A percentile compares a stretch with the other conserved stretches of the same genome.
phyloP scores from a whole-genome alignment of 2,797 vertebrate genomes.

The Apodemus agrarius region DNA sequence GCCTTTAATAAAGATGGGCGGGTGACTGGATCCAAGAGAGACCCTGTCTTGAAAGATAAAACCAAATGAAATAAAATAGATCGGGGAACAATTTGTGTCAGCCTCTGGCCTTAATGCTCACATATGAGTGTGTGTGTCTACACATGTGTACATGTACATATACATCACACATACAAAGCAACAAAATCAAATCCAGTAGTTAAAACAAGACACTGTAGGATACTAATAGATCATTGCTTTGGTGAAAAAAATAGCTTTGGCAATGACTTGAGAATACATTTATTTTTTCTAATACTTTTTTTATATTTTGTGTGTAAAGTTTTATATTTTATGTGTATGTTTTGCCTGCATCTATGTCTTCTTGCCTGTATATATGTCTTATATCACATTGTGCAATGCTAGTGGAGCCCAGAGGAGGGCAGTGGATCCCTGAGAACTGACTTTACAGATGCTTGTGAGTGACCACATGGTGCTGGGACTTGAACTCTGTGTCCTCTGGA shows the following conservation, averaged over 20 bases:
- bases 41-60: not conserved
- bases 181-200: not conserved
- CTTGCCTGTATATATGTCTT: not conserved
- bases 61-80: not conserved
- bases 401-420: not conserved
- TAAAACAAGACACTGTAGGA: not conserved
- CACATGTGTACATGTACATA: not conserved
- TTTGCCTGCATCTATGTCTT: not conserved
- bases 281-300: not conserved
- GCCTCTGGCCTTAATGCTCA: not conserved
- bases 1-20: not conserved
- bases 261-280: not conserved
- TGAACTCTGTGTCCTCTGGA: not conserved
- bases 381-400: not conserved
- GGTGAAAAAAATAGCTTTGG: slow-evolving; percentile 1
- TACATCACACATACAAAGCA: not conserved
- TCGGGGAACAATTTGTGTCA: not conserved
- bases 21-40: not conserved
- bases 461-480: not conserved
- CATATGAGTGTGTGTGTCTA: not conserved
- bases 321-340: not conserved
- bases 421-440: not conserved
- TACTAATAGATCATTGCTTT: not conserved
- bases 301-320: not conserved
- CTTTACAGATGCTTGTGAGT: not conserved